phyloP scores from a whole-genome alignment of 2,113 vertebrate species.

The Gorilla gorilla region DNA sequence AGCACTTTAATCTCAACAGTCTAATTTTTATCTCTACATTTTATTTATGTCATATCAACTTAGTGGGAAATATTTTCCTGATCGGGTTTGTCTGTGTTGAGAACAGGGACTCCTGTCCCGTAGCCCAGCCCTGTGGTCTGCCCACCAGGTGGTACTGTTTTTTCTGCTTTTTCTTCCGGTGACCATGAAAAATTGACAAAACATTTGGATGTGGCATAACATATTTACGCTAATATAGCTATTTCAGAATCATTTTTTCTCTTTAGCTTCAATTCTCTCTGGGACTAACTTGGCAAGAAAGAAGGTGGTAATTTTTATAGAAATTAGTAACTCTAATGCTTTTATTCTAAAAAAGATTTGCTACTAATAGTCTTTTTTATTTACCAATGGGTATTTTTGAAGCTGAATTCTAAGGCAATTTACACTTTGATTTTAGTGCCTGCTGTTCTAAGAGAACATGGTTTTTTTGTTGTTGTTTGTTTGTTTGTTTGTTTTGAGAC shows the following conservation, averaged over 20 bases:
- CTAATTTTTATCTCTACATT: not conserved
- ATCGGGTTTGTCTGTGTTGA: not conserved
- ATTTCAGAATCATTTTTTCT: constrained; percentile 33
- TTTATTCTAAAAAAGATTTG: constrained; percentile 60
- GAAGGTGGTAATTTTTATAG: constrained; percentile 19
- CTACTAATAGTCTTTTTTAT: constrained; percentile 59
- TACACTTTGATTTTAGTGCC: constrained; percentile 47
- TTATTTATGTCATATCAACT: not conserved
- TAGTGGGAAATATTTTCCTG: not conserved
- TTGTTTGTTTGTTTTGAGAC: no score
- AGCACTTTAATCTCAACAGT: not conserved
- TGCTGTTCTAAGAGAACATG: constrained; percentile 31
- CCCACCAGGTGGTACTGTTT: fast-evolving
- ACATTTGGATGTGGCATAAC: not conserved
- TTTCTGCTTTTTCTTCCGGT: not conserved
- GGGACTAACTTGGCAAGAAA: constrained; percentile 50
- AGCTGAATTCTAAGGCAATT: constrained; percentile 35
- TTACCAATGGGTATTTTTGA: constrained; percentile 41
- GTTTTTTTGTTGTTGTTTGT: not conserved
- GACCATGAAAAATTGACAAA: not conserved
- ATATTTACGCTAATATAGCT: not conserved
- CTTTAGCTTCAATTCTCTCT: constrained; percentile 24
- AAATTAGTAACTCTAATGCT: constrained; percentile 55
- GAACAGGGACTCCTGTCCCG: not conserved
- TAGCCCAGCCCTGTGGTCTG: not conserved